Evolutionary conservation across 2,888 invertebrate species (phyloP), one percentile per base, ranked within the genome.

Genomic region (Encarsia formosa): DNA sequence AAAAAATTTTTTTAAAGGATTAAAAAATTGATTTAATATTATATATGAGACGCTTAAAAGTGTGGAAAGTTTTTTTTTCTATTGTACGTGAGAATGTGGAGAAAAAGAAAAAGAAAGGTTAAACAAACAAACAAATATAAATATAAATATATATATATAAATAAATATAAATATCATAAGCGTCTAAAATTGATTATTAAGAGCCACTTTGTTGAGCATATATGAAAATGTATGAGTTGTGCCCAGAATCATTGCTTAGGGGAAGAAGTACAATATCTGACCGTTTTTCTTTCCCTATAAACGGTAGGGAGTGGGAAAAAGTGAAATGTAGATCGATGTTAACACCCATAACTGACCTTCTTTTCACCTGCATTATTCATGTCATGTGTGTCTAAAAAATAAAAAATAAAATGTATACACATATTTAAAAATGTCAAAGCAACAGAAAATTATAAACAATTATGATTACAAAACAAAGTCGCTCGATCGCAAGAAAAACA

Each of bases 331-430:
- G 47, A 42, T 46, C 23, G 37, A 42, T 47, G 20, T 31, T 23
- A 42, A 29, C 35, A 23, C 6, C n/a, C 18, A 44, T 29, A 15
- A 39, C 47, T 52, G 35, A 48, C 44, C 35, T 44, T 42, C 43
- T 47, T 50, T 47, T 45, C 35, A 50, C 29, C 47, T 43, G 39
- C n/a, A 44, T 50, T 47, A 39, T 44, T 50, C 37, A 47, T 50
- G 50, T 50, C 40, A 34, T 54, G 41, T 47, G 29, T 50, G 43
- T 54, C 26, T 43, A 32, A 5, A 32, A 48, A 29, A 29, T 5
- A 34, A 34, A 15, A 18, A 5, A 18, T 15, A 32, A 22, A 42
- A 34, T 18, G 31, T 32, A 44, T 24, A 32, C 31, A 43, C 39
- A 39, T 50, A 50, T 50, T 31, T 31, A 6, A 34, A 40, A 49